Conservation (phyloP, 1,140 invertebrate species). For the Phocides pigmalion region DNA sequence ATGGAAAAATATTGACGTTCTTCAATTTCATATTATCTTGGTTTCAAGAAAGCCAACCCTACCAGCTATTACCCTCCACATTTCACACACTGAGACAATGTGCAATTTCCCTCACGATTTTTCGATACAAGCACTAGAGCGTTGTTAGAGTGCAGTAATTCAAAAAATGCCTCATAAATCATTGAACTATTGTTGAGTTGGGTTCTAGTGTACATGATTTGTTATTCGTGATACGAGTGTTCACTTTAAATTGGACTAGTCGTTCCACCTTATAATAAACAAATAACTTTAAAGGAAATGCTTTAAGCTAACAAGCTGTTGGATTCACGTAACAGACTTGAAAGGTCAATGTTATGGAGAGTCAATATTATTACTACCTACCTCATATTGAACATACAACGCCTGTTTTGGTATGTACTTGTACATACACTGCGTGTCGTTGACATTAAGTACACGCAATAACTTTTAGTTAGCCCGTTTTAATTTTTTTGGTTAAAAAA, state of each 20-base stretch:
- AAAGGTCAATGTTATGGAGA: constrained; percentile 17
- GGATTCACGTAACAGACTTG: not conserved
- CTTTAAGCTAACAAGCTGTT: constrained; percentile 1
- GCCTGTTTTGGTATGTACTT: not conserved
- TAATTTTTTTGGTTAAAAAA: no score
- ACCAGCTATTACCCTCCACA: constrained; percentile 19
- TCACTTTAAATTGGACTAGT: constrained; percentile 19
- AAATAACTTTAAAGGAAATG: constrained; percentile 5
- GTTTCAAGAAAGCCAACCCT: constrained; percentile 17
- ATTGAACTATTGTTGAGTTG: constrained; percentile 19
- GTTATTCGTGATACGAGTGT: constrained; percentile 20
- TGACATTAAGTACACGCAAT: not conserved
- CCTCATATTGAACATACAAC: constrained; percentile 6
- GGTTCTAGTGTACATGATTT: constrained; percentile 9
- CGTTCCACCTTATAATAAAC: constrained; percentile 8
- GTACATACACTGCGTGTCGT: not conserved
- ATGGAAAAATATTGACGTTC: no score
- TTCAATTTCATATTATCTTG: no score
- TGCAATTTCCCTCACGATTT: constrained; percentile 32
- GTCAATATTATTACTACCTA: constrained; percentile 19
- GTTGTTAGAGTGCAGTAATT: constrained; percentile 31
- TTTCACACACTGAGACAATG: constrained; percentile 32
- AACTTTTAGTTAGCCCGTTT: no score
- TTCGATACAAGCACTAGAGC: constrained; percentile 24
- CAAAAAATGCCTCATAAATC: constrained; percentile 26